Conservation (phyloP, 37 sponge, comb jelly and placozoan genomes). For the Spongilla lacustris region DNA sequence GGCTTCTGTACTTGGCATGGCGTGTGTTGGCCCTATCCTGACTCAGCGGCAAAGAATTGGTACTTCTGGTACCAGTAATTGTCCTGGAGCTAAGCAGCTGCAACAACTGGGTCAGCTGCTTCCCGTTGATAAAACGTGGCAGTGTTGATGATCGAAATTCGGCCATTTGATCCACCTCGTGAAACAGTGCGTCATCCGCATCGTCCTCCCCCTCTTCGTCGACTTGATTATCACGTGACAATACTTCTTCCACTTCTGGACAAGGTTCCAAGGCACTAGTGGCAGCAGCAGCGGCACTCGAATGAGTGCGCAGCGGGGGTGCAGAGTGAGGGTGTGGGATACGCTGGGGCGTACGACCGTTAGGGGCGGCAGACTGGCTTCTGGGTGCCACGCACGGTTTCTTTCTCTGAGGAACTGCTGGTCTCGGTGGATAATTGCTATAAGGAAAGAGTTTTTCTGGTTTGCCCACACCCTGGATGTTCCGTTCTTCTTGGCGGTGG, state of each 20-base stretch:
- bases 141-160: not conserved
- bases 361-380: not conserved
- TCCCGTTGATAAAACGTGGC: not conserved
- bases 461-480: conserved; percentile 39
- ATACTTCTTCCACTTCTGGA: not conserved
- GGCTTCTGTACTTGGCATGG: not conserved
- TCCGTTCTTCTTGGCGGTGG: conserved; percentile 18
- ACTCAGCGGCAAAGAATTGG: not conserved
- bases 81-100: not conserved
- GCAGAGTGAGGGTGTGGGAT: not conserved
- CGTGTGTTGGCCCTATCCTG: conserved; percentile 12
- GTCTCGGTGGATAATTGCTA: conserved; percentile 51
- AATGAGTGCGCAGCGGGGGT: not conserved
- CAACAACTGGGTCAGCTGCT: not conserved
- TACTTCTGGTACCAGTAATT: not conserved
- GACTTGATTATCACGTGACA: not conserved
- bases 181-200: not conserved
- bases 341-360: not conserved
- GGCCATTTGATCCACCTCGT: not conserved
- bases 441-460: conserved; percentile 77
- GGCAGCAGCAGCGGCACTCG: not conserved
- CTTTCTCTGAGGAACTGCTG: conserved; percentile 3
- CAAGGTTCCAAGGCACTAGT: not conserved
- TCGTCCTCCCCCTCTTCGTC: not conserved
- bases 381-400: not conserved